Conservation (phyloP, 2,797 vertebrate species). For the Propithecus perrieri region DNA sequence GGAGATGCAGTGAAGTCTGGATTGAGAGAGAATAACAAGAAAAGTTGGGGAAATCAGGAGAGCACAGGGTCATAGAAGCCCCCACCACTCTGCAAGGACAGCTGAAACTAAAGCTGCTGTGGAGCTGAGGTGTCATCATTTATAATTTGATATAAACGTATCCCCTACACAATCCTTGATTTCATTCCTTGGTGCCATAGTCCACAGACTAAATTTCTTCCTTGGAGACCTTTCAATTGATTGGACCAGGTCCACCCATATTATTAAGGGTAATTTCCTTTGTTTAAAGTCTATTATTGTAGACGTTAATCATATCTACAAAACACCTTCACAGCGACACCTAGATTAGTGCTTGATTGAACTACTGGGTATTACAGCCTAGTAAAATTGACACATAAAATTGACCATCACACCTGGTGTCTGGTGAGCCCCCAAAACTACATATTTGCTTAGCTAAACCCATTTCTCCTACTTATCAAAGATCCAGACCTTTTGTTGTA, state of each 20-base stretch:
- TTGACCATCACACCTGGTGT: neutral
- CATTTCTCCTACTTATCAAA: neutral
- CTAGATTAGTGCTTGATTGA: neutral
- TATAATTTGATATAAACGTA: neutral
- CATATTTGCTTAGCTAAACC: neutral
- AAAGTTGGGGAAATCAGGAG: neutral
- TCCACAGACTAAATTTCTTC: neutral
- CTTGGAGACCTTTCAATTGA: neutral
- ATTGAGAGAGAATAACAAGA: neutral
- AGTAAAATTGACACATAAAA: neutral
- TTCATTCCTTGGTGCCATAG: neutral
- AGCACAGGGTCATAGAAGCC: neutral
- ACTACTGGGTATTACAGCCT: neutral
- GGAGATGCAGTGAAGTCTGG: neutral
- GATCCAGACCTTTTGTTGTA: neutral
- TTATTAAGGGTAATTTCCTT: neutral
- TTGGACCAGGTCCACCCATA: neutral
- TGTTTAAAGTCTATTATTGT: neutral
- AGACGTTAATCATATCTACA: neutral
- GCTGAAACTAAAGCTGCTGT: neutral
- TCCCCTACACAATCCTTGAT: neutral
- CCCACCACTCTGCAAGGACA: neutral
- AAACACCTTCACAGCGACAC: neutral
- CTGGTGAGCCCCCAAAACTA: neutral
- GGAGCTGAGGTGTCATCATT: neutral